Conservation (phyloP, 2,797 vertebrate genomes). For the Sebastes steindachneri region DNA sequence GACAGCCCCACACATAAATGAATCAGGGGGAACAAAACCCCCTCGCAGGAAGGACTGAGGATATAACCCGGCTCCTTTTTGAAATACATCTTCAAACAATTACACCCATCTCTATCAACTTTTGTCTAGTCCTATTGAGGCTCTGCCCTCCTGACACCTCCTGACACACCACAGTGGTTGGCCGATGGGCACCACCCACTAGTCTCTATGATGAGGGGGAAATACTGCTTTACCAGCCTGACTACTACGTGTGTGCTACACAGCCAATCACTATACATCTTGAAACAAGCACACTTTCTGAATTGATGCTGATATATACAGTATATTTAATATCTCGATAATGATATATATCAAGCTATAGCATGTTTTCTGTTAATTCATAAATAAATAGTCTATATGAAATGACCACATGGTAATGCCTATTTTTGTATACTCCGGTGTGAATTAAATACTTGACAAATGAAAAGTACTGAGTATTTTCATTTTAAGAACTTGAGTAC, state of each 20-base stretch:
- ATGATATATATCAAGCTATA: too few relatives aligned
- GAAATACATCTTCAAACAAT: neutral
- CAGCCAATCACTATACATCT: neutral
- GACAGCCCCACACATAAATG: constrained; percentile 13
- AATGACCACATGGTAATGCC: too few relatives aligned
- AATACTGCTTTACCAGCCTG: neutral
- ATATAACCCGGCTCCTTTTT: neutral
- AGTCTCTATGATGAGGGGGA: neutral
- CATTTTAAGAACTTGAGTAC: too few relatives aligned
- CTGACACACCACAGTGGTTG: neutral
- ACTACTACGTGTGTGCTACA: neutral
- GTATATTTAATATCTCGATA: too few relatives aligned
- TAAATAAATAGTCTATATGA: too few relatives aligned
- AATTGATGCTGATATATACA: neutral
- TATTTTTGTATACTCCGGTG: too few relatives aligned
- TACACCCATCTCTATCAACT: neutral
- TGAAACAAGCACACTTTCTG: neutral
- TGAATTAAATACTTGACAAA: too few relatives aligned
- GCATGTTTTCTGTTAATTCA: too few relatives aligned
- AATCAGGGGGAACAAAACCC: neutral
- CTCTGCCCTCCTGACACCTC: neutral
- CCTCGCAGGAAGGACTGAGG: neutral
- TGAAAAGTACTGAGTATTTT: too few relatives aligned
- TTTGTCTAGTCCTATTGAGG: neutral
- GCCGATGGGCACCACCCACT: neutral